Conservation (phyloP, 2,113 vertebrate genomes). For the Anarrhichthys ocellatus region DNA sequence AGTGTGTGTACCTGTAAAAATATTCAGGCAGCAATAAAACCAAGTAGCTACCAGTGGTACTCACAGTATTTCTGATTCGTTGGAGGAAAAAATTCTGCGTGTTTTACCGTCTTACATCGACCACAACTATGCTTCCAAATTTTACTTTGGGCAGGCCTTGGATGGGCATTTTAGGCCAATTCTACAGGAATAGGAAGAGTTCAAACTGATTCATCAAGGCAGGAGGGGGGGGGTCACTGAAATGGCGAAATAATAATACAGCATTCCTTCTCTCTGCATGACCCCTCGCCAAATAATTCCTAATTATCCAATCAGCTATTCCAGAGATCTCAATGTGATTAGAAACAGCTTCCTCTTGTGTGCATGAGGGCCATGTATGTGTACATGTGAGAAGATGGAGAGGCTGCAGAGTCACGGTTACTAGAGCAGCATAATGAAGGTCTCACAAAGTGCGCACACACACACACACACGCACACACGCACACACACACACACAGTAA, state of each 20-base stretch:
- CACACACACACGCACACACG: constrained; percentile 35
- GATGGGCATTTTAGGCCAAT: not conserved
- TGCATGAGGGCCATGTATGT: not conserved
- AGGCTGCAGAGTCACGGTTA: constrained; percentile 35
- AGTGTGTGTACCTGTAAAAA: no score
- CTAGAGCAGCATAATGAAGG: constrained; percentile 30
- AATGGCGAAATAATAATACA: constrained; percentile 31
- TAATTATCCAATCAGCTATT: constrained; percentile 46
- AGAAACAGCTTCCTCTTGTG: constrained; percentile 29
- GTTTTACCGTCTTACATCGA: no score
- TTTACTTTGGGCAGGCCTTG: not conserved
- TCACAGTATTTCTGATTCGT: no score
- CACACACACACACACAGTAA: constrained; percentile 44
- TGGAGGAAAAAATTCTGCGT: no score
- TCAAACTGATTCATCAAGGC: constrained; percentile 16
- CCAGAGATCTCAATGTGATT: constrained; percentile 32
- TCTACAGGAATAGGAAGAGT: not conserved
- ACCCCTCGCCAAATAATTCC: constrained; percentile 9
- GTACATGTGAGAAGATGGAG: constrained; percentile 2
- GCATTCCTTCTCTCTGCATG: not conserved
- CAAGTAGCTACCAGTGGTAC: no score
- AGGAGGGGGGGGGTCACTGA: constrained; percentile 5
- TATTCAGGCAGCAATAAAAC: no score
- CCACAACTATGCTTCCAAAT: not conserved
- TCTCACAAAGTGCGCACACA: constrained; percentile 40